phyloP scores from a whole-genome alignment of 1,140 invertebrate genomes.

The Galendromus occidentalis region DNA sequence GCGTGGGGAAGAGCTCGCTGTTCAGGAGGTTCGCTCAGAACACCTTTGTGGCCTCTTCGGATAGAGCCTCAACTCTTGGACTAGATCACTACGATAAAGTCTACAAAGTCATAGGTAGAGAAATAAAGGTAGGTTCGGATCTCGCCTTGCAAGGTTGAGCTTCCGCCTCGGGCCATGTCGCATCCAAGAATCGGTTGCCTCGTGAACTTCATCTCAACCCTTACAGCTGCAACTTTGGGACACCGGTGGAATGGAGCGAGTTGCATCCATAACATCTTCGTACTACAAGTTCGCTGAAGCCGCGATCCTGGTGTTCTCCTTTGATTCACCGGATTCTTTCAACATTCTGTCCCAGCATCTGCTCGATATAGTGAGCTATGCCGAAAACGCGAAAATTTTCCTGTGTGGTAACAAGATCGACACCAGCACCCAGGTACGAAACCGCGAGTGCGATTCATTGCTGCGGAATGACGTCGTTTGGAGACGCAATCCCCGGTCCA shows the following conservation, averaged over 20 bases:
- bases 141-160: not conserved
- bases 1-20: slow-evolving; percentile 78
- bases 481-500: too few relatives aligned
- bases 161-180: not conserved
- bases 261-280: slow-evolving; percentile 73
- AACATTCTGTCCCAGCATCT: slow-evolving; percentile 73
- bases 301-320: slow-evolving; percentile 65
- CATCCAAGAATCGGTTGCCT: not conserved
- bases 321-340: slow-evolving; percentile 74
- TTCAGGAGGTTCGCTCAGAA: slow-evolving; percentile 75
- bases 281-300: slow-evolving; percentile 86
- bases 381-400: slow-evolving; percentile 80
- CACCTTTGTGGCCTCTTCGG: slow-evolving; percentile 49
- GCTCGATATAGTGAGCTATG: slow-evolving; percentile 70
- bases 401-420: slow-evolving; percentile 75
- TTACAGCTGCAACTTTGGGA: slow-evolving; percentile 72
- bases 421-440: slow-evolving; percentile 32
- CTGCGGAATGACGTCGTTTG: too few relatives aligned
- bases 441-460: not conserved
- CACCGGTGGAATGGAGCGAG: slow-evolving; percentile 78
- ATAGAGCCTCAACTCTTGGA: slow-evolving; percentile 67
- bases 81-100: slow-evolving; percentile 57
- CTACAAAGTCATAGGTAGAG: slow-evolving; percentile 17
- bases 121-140: slow-evolving; percentile 24
- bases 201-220: not conserved